Evolutionary conservation across 2,888 invertebrate genomes (phyloP).

Genomic region (Neocrepidodera transversa): DNA sequence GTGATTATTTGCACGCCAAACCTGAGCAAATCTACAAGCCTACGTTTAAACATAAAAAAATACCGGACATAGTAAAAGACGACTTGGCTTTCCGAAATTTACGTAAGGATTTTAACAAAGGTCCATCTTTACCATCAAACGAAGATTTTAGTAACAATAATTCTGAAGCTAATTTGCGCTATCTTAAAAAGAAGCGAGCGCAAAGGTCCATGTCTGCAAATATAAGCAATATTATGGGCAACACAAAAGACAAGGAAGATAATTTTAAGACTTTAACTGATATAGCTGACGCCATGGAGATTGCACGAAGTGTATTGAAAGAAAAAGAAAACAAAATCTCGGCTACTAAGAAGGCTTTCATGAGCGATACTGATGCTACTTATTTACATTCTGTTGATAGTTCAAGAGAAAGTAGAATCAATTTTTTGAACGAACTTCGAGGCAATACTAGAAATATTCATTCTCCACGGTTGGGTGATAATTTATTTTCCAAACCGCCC

Average conservation of each 20-base stretch:
- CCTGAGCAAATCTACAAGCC: slow-evolving; percentile 67
- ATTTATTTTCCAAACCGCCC: slow-evolving; percentile 51
- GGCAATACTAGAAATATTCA: not conserved
- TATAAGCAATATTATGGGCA: slow-evolving; percentile 78
- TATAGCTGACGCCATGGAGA: slow-evolving; percentile 61
- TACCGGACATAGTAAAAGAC: slow-evolving; percentile 85
- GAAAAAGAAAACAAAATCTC: slow-evolving; percentile 58
- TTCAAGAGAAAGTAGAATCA: slow-evolving; percentile 54
- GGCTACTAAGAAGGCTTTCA: slow-evolving; percentile 54
- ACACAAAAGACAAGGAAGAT: slow-evolving; percentile 49
- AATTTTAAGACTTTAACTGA: slow-evolving; percentile 55
- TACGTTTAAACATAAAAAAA: slow-evolving; percentile 70
- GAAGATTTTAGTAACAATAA: slow-evolving; percentile 62
- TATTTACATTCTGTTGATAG: slow-evolving; percentile 50
- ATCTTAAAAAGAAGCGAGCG: slow-evolving; percentile 77
- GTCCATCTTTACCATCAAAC: slow-evolving; percentile 59
- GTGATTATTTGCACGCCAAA: slow-evolving; percentile 83
- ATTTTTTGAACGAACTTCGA: slow-evolving; percentile 54
- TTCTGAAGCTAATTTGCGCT: slow-evolving; percentile 59
- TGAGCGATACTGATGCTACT: slow-evolving; percentile 57
- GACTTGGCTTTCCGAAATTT: slow-evolving; percentile 86
- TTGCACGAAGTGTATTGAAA: slow-evolving; percentile 58
- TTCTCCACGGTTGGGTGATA: slow-evolving; percentile 35
- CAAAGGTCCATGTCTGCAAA: slow-evolving; percentile 85
- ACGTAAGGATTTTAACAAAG: slow-evolving; percentile 77